These are phyloP conservation scores for Saguinus midas DNA, from an alignment of 2,113 vertebrate genomes.

Conservation along the genomic window DNA sequence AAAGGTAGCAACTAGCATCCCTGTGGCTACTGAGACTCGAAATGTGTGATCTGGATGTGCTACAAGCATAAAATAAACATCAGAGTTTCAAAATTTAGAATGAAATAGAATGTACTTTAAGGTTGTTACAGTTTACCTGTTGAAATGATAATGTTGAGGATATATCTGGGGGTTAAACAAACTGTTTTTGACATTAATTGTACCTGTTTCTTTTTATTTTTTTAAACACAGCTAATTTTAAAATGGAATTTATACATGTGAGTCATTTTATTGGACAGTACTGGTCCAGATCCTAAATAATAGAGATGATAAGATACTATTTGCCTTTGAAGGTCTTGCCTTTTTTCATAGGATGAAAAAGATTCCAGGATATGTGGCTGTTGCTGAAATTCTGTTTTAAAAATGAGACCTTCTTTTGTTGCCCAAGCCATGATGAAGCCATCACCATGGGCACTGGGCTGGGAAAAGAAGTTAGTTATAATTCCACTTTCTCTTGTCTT, in stretches of 20 bases:
- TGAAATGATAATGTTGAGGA: background rate
- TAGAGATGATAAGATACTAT: background rate
- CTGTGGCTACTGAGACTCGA: background rate
- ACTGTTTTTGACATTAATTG: background rate
- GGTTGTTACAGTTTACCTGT: background rate
- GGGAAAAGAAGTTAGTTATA: background rate
- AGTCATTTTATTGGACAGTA: background rate
- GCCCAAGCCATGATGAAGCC: accelerated
- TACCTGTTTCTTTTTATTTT: background rate
- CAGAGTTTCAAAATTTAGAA: background rate
- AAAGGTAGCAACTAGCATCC: background rate
- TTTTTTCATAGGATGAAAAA: background rate
- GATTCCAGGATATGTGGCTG: background rate
- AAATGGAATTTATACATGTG: background rate
- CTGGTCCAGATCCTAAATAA: background rate
- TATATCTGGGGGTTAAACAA: background rate
- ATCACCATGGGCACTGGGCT: background rate
- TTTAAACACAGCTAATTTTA: background rate
- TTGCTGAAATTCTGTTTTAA: background rate
- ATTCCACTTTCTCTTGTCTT: background rate
- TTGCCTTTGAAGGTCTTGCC: background rate
- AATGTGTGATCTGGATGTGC: background rate
- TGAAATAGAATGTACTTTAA: background rate
- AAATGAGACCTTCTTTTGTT: background rate
- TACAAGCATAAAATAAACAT: background rate